Evolutionary conservation across 64 coral and sea anemone genomes (phyloP).

Genomic region (Dendronephthya gigantea): DNA sequence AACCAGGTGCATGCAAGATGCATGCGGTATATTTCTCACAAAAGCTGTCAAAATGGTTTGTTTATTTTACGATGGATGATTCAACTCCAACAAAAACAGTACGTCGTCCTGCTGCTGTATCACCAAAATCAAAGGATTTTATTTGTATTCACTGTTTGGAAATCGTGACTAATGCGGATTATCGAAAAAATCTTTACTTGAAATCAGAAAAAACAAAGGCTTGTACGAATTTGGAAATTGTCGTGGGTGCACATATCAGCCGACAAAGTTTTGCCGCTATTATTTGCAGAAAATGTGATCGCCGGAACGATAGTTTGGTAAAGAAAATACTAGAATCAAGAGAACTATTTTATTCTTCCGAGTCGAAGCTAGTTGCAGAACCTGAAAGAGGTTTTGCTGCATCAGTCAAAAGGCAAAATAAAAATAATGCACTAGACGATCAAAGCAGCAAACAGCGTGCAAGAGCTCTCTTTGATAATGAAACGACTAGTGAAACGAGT

Average conservation of each 20-base stretch:
- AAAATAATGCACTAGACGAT: neutral
- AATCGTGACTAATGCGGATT: neutral
- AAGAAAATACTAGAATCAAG: neutral
- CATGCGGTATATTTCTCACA: neutral
- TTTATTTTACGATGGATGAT: constrained; percentile 2
- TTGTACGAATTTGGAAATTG: neutral
- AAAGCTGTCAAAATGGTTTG: neutral
- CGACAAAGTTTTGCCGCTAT: constrained; percentile 8
- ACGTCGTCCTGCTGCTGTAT: neutral
- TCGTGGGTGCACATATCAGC: constrained; percentile 13
- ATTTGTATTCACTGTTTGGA: neutral
- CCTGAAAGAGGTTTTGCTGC: neutral
- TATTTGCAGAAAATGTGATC: constrained; percentile 8
- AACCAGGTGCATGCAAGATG: neutral
- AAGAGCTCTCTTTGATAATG: neutral
- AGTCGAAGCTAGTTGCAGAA: constrained; percentile 11
- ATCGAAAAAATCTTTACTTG: neutral
- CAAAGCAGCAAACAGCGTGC: neutral
- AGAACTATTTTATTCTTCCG: constrained; percentile 2
- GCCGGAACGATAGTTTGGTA: neutral
- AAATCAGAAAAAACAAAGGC: neutral
- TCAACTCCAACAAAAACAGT: constrained; percentile 15
- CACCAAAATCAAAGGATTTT: neutral
- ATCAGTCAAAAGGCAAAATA: neutral
- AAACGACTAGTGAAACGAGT: too few species aligned